A percentile compares a stretch with the other conserved stretches of the same genome.
These are phyloP conservation scores for Euphysa ruthae DNA, from an alignment of 30 jellyfish, hydroid and myxozoan genomes.

Conservation along the genomic window DNA sequence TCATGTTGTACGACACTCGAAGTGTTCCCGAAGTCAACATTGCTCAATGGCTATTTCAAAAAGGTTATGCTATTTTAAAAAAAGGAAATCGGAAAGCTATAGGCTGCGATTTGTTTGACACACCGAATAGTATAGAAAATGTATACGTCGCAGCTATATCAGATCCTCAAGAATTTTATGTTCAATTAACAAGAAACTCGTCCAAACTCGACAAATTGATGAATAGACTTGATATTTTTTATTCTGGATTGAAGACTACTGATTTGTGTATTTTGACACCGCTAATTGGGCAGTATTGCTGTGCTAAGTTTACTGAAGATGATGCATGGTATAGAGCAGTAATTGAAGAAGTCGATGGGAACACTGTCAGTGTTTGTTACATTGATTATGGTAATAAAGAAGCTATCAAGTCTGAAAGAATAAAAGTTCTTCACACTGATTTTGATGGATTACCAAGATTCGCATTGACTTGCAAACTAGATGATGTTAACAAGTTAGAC, in stretches of 20 bases:
- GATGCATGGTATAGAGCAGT: conserved; percentile 66
- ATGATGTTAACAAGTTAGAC: background rate
- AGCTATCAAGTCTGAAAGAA: background rate
- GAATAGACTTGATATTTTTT: conserved; percentile 34
- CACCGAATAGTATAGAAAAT: conserved; percentile 5
- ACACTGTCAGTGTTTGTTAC: conserved; percentile 22
- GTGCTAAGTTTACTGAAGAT: conserved; percentile 57
- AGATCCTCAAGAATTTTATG: conserved; percentile 33
- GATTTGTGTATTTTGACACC: conserved; percentile 22
- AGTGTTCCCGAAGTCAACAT: conserved; percentile 41
- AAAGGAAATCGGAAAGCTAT: background rate
- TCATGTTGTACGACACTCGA: conserved; percentile 52
- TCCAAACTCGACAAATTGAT: conserved; percentile 23
- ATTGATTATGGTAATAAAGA: conserved; percentile 72
- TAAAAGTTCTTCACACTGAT: conserved; percentile 31
- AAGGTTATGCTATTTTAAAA: conserved; percentile 37
- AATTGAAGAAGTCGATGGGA: conserved; percentile 24
- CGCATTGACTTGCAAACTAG: conserved; percentile 43
- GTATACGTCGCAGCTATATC: conserved; percentile 27
- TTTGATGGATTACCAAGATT: conserved; percentile 29
- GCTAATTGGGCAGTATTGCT: conserved; percentile 36
- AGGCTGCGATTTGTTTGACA: conserved; percentile 4
- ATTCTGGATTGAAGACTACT: conserved; percentile 12
- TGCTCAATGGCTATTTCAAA: conserved; percentile 36
- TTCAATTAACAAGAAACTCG: conserved; percentile 27